phyloP scores from a whole-genome alignment of 2,797 vertebrate species.

The Myotis vivesi region DNA sequence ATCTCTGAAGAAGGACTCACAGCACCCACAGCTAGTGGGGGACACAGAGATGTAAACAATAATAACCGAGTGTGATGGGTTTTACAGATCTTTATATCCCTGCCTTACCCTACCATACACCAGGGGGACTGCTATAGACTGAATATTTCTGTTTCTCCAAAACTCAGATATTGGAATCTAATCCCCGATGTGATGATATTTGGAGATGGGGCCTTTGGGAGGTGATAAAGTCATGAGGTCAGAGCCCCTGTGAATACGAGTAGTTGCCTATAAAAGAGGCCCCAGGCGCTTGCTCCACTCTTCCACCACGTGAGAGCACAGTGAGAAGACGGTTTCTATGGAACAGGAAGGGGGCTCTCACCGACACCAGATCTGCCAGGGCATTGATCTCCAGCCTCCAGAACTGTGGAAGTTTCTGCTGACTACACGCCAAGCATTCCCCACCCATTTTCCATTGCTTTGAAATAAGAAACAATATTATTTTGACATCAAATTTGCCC shows the following conservation, averaged over 20 bases:
- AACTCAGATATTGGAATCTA: background rate
- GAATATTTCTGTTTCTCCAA: background rate
- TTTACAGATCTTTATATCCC: background rate
- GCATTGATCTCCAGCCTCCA: background rate
- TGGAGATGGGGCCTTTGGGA: background rate
- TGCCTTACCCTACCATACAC: background rate
- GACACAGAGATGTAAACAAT: background rate
- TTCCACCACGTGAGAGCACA: background rate
- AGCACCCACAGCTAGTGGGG: background rate
- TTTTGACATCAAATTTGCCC: background rate
- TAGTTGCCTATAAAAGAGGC: background rate
- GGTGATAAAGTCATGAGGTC: background rate
- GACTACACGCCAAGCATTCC: background rate
- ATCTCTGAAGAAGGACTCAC: background rate
- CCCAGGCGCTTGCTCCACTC: no score
- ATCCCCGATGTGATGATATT: background rate
- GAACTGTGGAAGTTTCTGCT: background rate
- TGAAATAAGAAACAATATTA: background rate
- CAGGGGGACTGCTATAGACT: background rate
- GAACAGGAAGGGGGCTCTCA: background rate
- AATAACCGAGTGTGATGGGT: background rate
- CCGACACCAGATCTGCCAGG: background rate
- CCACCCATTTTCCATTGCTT: background rate
- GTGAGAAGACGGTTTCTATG: background rate
- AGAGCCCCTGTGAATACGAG: background rate